Evolutionary conservation across 2,113 vertebrate genomes (phyloP), one percentile per base, ranked within the genome.

Genomic region (Embiotoca jacksoni): DNA sequence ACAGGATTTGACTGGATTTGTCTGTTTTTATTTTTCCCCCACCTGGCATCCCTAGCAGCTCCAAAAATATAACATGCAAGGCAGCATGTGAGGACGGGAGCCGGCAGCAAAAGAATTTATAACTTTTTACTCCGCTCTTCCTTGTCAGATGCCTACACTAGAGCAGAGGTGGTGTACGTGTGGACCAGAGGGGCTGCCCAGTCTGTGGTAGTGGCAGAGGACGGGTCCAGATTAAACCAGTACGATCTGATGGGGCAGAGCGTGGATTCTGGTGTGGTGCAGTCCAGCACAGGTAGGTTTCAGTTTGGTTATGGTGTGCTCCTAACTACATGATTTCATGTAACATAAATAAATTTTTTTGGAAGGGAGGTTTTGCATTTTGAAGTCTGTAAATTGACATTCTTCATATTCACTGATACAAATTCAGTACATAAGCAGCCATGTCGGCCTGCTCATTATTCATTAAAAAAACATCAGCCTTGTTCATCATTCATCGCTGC

Each of bases 181-280:
- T 99, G 98, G 98, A 99, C 98, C 16, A 93, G 96, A 80, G 97
- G 97, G 37, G 97, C 98, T 5, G 96, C 96, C 10, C 94, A 96
- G 63, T 99, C 98, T 0, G 98, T 99, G 78, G 98, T 99, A 50
- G 98, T 99, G 73, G 98, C 98, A 36, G 98, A 99, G 81, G 98
- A 99, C 0, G 98, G 98, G 14, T 99, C 98, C 60, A 95, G 98
- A 16, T 86, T 99, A 83, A 99, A 99, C 91, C 98, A 99, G 70
- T 99, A 99, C 0, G 98, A 99, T 81, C 94, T 99, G 68, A 96
- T 99, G 83, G 98, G 98, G 39, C 98, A 99, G 94, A 95, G 94
- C 4, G 98, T 99, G 75, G 97, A 97, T 66, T 99, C 97, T 37
- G 98, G 97, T 16, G 98, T 99, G 89, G 97, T 99, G 61, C 97